phyloP scores from a whole-genome alignment of 2,888 invertebrate species.

The Lepetodrilus schrolli region DNA sequence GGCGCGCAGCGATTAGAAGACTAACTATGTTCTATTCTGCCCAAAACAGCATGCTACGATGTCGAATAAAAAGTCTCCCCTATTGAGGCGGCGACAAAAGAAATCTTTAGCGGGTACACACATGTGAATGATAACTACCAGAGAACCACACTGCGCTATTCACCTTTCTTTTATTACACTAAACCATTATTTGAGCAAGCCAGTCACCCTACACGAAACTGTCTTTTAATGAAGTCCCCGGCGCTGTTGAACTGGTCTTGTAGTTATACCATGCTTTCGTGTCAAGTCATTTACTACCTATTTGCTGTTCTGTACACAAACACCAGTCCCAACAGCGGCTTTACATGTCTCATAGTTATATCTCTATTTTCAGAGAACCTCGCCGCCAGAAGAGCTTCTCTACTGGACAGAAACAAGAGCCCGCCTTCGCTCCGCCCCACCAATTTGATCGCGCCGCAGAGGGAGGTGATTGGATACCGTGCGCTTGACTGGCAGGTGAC shows the following conservation, averaged over 20 bases:
- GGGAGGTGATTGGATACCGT: constrained; percentile 17
- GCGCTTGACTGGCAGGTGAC: constrained; percentile 26
- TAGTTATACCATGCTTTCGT: constrained; percentile 5
- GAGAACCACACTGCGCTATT: not conserved
- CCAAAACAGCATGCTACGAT: constrained; percentile 4
- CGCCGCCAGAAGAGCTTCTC: not conserved
- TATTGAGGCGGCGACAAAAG: constrained; percentile 19
- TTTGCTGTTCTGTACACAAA: constrained; percentile 19
- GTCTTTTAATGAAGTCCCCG: constrained; percentile 23
- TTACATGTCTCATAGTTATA: not conserved
- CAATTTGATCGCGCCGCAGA: not conserved
- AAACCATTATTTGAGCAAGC: constrained; percentile 28
- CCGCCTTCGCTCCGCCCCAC: constrained; percentile 22
- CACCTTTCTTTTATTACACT: constrained; percentile 1
- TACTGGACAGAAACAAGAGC: not conserved
- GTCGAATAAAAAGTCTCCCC: constrained; percentile 15
- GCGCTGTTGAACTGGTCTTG: not conserved
- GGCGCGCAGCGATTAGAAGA: not conserved
- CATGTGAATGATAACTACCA: not conserved
- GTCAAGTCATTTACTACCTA: not conserved
- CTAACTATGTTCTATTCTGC: not conserved
- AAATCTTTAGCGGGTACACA: constrained; percentile 28
- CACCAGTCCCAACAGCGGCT: not conserved
- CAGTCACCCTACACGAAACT: constrained; percentile 20
- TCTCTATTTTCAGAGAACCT: constrained; percentile 12